Evolutionary conservation across 2,113 vertebrate genomes (phyloP).

Genomic region (Kryptolebias marmoratus): DNA sequence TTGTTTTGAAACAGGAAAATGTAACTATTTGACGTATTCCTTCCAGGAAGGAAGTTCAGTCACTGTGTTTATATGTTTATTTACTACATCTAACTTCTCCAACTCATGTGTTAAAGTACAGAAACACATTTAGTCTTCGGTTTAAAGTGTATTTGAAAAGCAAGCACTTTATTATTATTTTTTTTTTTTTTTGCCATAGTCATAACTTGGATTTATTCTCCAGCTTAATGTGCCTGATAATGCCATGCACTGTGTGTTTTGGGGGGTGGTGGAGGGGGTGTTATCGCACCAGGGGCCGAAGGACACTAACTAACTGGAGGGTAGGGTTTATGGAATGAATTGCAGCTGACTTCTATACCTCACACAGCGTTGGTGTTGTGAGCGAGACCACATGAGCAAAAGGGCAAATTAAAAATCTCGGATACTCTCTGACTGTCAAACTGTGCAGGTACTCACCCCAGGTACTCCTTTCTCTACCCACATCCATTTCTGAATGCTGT

Average conservation of each 20-base stretch:
- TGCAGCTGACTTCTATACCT: slow-evolving; percentile 99
- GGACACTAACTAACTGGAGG: slow-evolving; percentile 85
- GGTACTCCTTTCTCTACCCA: slow-evolving; percentile 99
- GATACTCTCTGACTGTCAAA: slow-evolving; percentile 96
- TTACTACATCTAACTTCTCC: slow-evolving; percentile 13
- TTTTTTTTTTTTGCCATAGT: slow-evolving; percentile 36
- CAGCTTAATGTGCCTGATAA: slow-evolving; percentile 90
- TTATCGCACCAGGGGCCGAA: slow-evolving; percentile 91
- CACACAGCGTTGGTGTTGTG: slow-evolving; percentile 99
- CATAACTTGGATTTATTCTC: slow-evolving; percentile 71
- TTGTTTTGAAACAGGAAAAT: slow-evolving; percentile 44
- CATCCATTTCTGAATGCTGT: slow-evolving; percentile 99
- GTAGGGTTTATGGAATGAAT: slow-evolving; percentile 99
- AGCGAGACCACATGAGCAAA: slow-evolving; percentile 96
- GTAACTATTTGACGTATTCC: slow-evolving; percentile 38
- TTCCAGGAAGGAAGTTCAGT: slow-evolving; percentile 21
- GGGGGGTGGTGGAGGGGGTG: slow-evolving; percentile 75
- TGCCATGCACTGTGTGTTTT: slow-evolving; percentile 98
- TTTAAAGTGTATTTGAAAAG: slow-evolving; percentile 51
- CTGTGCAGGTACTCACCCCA: slow-evolving; percentile 99
- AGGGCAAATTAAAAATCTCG: slow-evolving; percentile 99
- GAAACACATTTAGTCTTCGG: slow-evolving; percentile 41
- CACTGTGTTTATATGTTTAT: slow-evolving; percentile 46
- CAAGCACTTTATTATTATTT: slow-evolving; percentile 33
- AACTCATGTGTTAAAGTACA: slow-evolving; percentile 59